phyloP scores from a whole-genome alignment of 2,888 invertebrate species.

The Drosophila emarginata region DNA sequence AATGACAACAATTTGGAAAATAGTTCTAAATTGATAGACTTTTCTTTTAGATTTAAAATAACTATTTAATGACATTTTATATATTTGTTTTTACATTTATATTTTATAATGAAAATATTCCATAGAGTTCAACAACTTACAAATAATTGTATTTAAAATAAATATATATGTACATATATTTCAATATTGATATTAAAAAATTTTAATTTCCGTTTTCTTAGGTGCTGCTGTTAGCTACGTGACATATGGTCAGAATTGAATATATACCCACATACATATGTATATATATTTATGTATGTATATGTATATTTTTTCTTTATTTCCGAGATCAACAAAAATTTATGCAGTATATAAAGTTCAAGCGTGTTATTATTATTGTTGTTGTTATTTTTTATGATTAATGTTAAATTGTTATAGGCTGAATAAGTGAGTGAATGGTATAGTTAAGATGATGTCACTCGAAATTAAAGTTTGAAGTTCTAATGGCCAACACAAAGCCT shows the following conservation, averaged over 20 bases:
- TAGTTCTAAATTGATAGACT: too few relatives aligned
- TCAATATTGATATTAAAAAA: neutral
- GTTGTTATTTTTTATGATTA: slow-evolving; percentile 47
- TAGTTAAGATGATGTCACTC: slow-evolving; percentile 52
- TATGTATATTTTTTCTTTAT: neutral
- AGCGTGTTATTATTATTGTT: neutral
- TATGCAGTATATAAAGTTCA: slow-evolving; percentile 3
- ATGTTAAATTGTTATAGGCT: slow-evolving; percentile 43
- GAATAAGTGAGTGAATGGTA: slow-evolving; percentile 30
- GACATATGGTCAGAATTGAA: slow-evolving; percentile 15
- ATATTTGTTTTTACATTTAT: too few relatives aligned
- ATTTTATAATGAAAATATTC: neutral
- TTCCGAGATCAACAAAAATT: slow-evolving; percentile 8
- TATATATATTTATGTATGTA: too few relatives aligned
- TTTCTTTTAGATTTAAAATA: too few relatives aligned
- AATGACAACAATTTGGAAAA: too few relatives aligned
- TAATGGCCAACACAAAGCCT: slow-evolving; percentile 47
- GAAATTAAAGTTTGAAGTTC: slow-evolving; percentile 37
- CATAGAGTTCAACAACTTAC: neutral
- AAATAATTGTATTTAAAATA: neutral
- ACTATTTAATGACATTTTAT: too few relatives aligned
- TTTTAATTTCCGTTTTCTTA: slow-evolving; percentile 7
- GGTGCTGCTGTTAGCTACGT: slow-evolving; percentile 5
- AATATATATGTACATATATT: neutral
- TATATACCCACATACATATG: too few relatives aligned